A percentile compares a stretch with the other conserved stretches of the same genome.
These are phyloP conservation scores for Brachionus asplanchnoidis DNA, from an alignment of 1,140 invertebrate species.

Conservation along the genomic window DNA sequence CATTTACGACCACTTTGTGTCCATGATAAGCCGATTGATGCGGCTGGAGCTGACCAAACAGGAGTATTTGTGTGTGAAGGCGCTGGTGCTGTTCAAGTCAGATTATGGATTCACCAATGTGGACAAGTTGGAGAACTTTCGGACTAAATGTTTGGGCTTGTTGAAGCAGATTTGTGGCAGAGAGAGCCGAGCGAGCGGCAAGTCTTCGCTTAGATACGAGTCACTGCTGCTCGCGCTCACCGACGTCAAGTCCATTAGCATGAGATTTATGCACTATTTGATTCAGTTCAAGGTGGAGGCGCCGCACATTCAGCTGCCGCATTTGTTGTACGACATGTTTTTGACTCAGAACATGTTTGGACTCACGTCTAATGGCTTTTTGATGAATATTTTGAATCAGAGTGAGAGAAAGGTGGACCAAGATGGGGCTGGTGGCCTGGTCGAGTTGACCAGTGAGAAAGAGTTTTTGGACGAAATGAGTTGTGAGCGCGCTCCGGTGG, in stretches of 20 bases:
- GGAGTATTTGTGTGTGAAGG: slow-evolving; percentile 14
- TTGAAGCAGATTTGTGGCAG: not conserved
- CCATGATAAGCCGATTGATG: not conserved
- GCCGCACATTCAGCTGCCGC: not conserved
- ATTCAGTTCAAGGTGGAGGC: not conserved
- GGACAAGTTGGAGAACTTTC: not conserved
- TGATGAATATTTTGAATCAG: not conserved
- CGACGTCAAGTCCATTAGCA: slow-evolving; percentile 22
- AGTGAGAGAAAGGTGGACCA: not conserved
- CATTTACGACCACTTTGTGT: slow-evolving; percentile 8
- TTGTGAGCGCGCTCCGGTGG: not conserved
- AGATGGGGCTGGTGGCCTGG: not conserved
- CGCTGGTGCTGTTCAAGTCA: not conserved
- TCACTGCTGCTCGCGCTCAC: not conserved
- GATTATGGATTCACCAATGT: slow-evolving; percentile 21
- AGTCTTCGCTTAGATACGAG: not conserved
- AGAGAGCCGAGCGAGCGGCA: not conserved
- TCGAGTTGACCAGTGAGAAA: not conserved
- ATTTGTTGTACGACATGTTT: slow-evolving; percentile 32
- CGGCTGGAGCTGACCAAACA: not conserved
- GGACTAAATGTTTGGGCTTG: not conserved
- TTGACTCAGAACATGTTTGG: slow-evolving; percentile 21
- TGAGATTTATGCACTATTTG: slow-evolving; percentile 33
- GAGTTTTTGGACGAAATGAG: not conserved
- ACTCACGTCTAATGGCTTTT: not conserved